phyloP scores from a whole-genome alignment of 2,888 invertebrate species.

The Polydrusus tereticollis region DNA sequence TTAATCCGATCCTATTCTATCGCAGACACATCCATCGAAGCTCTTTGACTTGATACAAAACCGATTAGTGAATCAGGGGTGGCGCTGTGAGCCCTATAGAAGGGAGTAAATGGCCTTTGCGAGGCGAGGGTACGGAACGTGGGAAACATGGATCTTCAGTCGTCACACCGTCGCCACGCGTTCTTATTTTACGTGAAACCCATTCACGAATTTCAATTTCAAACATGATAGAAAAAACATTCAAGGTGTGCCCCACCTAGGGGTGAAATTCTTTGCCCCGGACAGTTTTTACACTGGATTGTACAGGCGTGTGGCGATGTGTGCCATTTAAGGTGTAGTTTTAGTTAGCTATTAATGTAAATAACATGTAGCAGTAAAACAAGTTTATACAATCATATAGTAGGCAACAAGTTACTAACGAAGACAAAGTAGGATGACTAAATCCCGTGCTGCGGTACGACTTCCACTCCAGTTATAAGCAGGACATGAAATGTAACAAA shows the following conservation, averaged over 20 bases:
- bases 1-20: not conserved
- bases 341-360: too few species aligned
- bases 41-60: constrained; percentile 52
- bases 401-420: too few species aligned
- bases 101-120: constrained; percentile 51
- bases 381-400: too few species aligned
- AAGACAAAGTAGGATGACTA: too few species aligned
- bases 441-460: not conserved
- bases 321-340: too few species aligned
- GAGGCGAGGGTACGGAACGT: constrained; percentile 56
- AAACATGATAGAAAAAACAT: constrained; percentile 39
- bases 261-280: constrained; percentile 23
- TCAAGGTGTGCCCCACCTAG: constrained; percentile 19
- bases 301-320: constrained; percentile 48
- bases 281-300: not conserved
- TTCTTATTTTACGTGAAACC: constrained; percentile 46
- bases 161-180: constrained; percentile 63
- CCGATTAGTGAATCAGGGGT: constrained; percentile 57
- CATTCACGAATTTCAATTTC: constrained; percentile 41
- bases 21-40: not conserved
- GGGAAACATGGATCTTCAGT: constrained; percentile 61
- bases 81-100: constrained; percentile 52
- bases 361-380: too few species aligned
- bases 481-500: not conserved
- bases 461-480: not conserved